phyloP scores from a whole-genome alignment of 64 coral and sea anemone species.

The Stichodactyla mertensii region DNA sequence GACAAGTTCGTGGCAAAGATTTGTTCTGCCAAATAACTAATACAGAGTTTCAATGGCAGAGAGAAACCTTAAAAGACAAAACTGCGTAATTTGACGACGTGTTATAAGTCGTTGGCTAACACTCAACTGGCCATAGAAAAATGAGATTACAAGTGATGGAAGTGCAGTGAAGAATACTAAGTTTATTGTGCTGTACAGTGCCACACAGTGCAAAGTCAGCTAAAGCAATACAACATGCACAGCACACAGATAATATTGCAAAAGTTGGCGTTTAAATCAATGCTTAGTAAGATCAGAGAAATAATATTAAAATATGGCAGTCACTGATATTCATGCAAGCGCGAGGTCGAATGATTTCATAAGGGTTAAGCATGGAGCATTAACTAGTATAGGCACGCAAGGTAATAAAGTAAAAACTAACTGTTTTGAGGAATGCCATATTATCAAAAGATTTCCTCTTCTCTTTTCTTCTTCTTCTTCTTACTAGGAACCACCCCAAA shows the following conservation, averaged over 20 bases:
- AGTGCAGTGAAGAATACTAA: not conserved
- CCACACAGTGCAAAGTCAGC: not conserved
- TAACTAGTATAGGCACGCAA: not conserved
- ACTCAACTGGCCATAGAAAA: not conserved
- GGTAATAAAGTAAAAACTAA: too few species aligned
- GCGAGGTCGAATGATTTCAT: conserved; percentile 7
- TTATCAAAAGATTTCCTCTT: too few species aligned
- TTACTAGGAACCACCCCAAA: too few species aligned
- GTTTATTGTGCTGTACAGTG: not conserved
- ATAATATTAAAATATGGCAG: not conserved
- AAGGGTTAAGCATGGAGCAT: conserved; percentile 5
- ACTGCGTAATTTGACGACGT: too few species aligned
- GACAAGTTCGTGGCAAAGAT: too few species aligned
- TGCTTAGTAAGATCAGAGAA: not conserved
- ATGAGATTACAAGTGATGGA: not conserved
- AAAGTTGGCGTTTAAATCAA: not conserved
- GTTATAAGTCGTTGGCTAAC: not conserved
- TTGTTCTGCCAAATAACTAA: too few species aligned
- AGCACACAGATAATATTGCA: not conserved
- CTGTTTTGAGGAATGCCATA: too few species aligned
- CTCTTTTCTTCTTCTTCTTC: too few species aligned
- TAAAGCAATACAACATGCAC: not conserved
- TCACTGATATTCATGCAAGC: not conserved
- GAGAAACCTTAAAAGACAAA: too few species aligned
- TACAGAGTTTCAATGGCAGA: too few species aligned